Evolutionary conservation across 2,888 invertebrate genomes (phyloP), one percentile per base, ranked within the genome.

Genomic region (Xylocampa areola): DNA sequence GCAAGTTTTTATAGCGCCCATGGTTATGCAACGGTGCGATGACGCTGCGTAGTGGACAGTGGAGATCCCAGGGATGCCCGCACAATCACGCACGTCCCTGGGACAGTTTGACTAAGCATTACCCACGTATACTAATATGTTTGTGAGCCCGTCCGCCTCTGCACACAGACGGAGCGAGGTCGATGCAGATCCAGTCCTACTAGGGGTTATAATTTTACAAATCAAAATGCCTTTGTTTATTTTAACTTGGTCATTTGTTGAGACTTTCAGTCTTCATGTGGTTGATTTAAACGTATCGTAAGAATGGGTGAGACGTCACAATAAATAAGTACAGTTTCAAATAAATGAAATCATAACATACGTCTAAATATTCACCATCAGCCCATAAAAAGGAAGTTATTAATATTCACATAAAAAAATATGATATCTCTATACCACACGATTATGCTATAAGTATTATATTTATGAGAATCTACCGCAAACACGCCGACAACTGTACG

Each of bases 101-200:
- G 81, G 65, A 78, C 80, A 82, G 90, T 90, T 91, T 92, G 90
- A 79, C 79, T 77, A 89, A 84, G 90, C 81, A 81, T 92, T 92
- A 90, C 82, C 65, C 79, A 79, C 84, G 85, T 87, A 83, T 88
- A 87, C 91, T 91, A 91, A 92, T 91, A 88, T 92, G 89, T 90
- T 92, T 91, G 87, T 78, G 77, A 75, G 77, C 68, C 79, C 74
- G 61, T 67, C 70, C 68, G 68, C 63, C 63, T 84, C 68, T 85
- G 80, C 84, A 84, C 84, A 90, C 76, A 84, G 47, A 48, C 49
- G 36, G 66, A 64, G 49, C 51, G 69, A 69, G 60, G 55, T 66
- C 68, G 61, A 45, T 51, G 35, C 41, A 25, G 41, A 35, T 53
- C 33, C 55, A 23, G 45, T 36, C 39, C 45, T 41, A 44, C n/a